Conservation (phyloP, 1,140 invertebrate species). For the Linepithema humile region DNA sequence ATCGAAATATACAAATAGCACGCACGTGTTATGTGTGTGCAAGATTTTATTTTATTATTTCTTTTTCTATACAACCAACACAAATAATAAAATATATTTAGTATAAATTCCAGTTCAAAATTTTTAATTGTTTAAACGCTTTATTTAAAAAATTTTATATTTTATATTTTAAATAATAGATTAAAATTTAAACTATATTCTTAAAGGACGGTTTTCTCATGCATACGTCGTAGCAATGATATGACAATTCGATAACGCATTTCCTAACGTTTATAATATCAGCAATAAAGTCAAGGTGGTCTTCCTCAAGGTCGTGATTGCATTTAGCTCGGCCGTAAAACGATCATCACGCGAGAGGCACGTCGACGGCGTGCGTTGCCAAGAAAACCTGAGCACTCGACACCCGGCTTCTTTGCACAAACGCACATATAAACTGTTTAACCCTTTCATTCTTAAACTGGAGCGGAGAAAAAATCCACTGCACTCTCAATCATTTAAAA, state of each 20-base stretch:
- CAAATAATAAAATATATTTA: background rate
- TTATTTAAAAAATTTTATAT: background rate
- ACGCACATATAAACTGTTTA: constrained; percentile 24
- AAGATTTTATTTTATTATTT: background rate
- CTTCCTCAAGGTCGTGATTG: constrained; percentile 73
- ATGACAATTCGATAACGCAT: background rate
- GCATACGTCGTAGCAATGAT: background rate
- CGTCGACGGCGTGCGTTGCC: constrained; percentile 51
- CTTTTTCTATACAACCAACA: background rate
- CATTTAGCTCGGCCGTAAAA: constrained; percentile 71
- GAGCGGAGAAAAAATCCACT: background rate
- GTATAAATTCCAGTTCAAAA: too few relatives aligned
- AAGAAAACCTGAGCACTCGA: constrained; percentile 47
- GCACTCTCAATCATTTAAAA: background rate
- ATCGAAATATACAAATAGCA: background rate
- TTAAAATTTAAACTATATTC: background rate
- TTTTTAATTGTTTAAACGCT: too few relatives aligned
- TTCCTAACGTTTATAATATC: constrained; percentile 48
- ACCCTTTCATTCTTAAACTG: background rate
- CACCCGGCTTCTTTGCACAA: constrained; percentile 3
- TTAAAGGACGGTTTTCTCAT: background rate
- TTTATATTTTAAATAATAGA: background rate
- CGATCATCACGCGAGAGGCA: constrained; percentile 69
- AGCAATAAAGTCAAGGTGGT: constrained; percentile 66
- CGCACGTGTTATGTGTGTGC: background rate